Evolutionary conservation across 2,888 invertebrate genomes (phyloP).

Genomic region (Nomada ferruginata): DNA sequence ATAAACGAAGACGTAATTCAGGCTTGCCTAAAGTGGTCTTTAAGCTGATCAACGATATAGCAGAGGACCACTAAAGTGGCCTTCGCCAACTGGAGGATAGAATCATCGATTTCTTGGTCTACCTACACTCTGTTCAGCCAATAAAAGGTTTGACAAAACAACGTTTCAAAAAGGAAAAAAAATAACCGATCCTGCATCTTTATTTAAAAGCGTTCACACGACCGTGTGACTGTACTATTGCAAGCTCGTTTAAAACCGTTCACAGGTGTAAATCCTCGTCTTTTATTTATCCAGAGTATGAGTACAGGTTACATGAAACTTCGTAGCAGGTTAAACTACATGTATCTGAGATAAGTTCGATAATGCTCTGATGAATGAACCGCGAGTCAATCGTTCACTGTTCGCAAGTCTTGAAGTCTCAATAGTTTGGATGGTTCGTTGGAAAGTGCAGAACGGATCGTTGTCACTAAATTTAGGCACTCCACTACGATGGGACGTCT

Average conservation of each 20-base stretch:
- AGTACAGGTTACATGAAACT: conserved; percentile 6
- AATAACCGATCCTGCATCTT: background rate
- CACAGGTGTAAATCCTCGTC: background rate
- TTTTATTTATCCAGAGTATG: background rate
- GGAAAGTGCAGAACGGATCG: no score
- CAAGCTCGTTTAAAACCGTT: no score
- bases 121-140: background rate
- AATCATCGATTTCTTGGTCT: conserved; percentile 26
- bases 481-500: no score
- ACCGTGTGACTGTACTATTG: no score
- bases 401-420: background rate
- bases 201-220: conserved; percentile 24
- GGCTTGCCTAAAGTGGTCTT: conserved; percentile 48
- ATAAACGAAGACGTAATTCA: conserved; percentile 46
- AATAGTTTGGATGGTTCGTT: no score
- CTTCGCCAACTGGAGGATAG: conserved; percentile 37
- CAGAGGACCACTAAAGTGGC: conserved; percentile 44
- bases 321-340: background rate
- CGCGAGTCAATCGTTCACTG: background rate
- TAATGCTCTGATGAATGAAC: background rate
- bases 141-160: background rate
- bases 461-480: no score
- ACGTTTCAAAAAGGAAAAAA: background rate
- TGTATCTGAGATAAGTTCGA: background rate
- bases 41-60: conserved; percentile 50